These are phyloP conservation scores for Larimichthys crocea DNA, from an alignment of 2,113 vertebrate genomes.

Conservation along the genomic window DNA sequence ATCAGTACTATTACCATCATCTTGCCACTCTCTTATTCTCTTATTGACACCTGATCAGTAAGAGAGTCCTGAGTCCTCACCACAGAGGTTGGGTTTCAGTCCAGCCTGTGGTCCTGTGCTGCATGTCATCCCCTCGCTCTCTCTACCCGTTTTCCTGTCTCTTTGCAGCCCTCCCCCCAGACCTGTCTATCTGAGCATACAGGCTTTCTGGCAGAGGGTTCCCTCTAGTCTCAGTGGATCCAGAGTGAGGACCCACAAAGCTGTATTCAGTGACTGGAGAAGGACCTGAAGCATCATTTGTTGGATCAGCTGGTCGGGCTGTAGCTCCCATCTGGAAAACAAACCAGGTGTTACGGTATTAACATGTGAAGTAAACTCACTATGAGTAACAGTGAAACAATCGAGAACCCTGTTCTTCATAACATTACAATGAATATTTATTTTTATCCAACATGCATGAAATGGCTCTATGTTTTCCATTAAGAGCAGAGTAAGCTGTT, in stretches of 20 bases:
- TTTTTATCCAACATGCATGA: not conserved
- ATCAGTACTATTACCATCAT: no score
- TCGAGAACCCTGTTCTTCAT: no score
- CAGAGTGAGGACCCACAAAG: not conserved
- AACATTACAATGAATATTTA: no score
- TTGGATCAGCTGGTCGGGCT: rapidly evolving
- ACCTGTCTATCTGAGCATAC: not conserved
- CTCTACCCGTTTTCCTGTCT: no score
- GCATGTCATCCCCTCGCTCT: no score
- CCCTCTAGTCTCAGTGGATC: not conserved
- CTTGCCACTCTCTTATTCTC: no score
- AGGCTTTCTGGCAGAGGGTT: not conserved
- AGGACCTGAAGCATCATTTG: not conserved
- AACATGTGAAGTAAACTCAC: not conserved
- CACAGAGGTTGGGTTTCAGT: no score
- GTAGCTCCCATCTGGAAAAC: not conserved
- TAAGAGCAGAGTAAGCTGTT: not conserved
- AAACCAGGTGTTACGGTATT: not conserved
- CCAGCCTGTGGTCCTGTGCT: no score
- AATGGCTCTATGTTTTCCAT: not conserved
- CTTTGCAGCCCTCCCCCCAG: no score
- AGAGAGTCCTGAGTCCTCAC: no score
- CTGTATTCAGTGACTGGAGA: constrained; percentile 26
- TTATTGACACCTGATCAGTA: no score
- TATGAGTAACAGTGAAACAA: not conserved